Base-by-base conservation (phyloP, 2,888 invertebrate species). In the Parasteatoda lunata region DNA sequence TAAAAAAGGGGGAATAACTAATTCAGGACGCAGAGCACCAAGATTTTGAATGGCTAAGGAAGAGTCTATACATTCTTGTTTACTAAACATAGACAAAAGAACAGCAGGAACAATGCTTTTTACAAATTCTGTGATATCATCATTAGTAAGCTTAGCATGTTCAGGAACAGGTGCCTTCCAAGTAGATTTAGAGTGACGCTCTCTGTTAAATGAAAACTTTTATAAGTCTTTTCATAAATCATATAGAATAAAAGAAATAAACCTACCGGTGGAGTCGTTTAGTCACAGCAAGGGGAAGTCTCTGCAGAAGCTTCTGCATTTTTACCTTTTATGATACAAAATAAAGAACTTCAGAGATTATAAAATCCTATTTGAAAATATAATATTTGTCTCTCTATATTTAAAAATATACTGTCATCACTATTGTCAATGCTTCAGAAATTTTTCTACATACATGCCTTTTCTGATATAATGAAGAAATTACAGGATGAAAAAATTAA, bases 81-180 rank as follows among this genome's bases (percentile, higher is more conserved):
- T 95, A 88, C 95, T 95, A 93, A 96, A 97, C 92, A 97, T 95
- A 0, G 96, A 95, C 88, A 95, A 94, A 90, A 96, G 94, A 0
- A 95, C 94, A 15, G 95, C 94, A 47, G 96, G 95, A 89, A 95
- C 94, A 89, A 97, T 93, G 88, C 92, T 91, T 82, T 94, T 94
- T 0, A 97, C 96, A 92, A 97, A 97, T 88, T 94, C 93, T 45
- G 95, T 96, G 70, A 97, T 94, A 90, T 97, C 96, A 48, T 94
- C 94, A 87, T 98, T 96, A 0, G 95, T 95, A 47, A 98, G 93
- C 90, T 94, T 94, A 91, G 94, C 94, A 1, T 93, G 92, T 0
- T 95, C 94, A 0, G 96, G 96, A 51, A 95, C 93, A 84, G 93
- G 93, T 80, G 94, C 94, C 91, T 94, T 94, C 97, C 97, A 97